Evolutionary conservation across 2,113 vertebrate genomes (phyloP), one percentile per base, ranked within the genome.

Genomic region (Dryoscopus gambensis): DNA sequence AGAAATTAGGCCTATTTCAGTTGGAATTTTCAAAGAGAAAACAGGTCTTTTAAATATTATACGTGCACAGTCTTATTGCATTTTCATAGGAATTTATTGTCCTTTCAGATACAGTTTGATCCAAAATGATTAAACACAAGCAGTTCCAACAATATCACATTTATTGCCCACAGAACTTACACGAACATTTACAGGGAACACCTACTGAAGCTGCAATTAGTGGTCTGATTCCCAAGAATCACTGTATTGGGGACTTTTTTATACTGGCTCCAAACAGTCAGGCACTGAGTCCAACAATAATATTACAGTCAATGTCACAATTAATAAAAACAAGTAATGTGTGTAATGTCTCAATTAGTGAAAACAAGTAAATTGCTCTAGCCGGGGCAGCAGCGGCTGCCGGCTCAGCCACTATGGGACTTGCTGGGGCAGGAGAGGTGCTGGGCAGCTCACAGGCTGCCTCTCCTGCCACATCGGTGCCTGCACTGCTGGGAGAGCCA

Each of bases 321-420:
- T 13, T 39, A 22, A 53, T 24, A 10, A 74, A 65, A 87, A 55
- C 15, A 85, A 52, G 13, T 27, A 31, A 69, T 30, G 18, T 21
- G 35, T 21, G 24, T 28, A 68, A 21, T 49, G 24, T 68, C 24
- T 20, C n/a, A 35, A 20, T 20, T 27, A 67, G 20, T 71, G 50
- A 69, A 64, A 87, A 55, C 15, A 79, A 52, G 12, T 23, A 33
- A 52, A n/a, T n/a, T n/a, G n/a, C n/a, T n/a, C n/a, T 11, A 37
- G 33, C 70, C 0, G 1, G 23, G 31, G n/a, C 12, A 47, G 46
- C 44, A 49, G 56, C 15, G 39, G 42, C 57, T 60, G 44, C n/a
- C 2, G 1, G 21, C n/a, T 25, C 0, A 0, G 12, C 12, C n/a
- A 39, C 27, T 7, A 25, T 22, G 11, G 40, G 55, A 35, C 33